Percentiles rank a stretch among this genome's conserved stretches.
These are phyloP conservation scores for Lonchura striata DNA, from an alignment of 2,113 vertebrate genomes.

Conservation along the genomic window DNA sequence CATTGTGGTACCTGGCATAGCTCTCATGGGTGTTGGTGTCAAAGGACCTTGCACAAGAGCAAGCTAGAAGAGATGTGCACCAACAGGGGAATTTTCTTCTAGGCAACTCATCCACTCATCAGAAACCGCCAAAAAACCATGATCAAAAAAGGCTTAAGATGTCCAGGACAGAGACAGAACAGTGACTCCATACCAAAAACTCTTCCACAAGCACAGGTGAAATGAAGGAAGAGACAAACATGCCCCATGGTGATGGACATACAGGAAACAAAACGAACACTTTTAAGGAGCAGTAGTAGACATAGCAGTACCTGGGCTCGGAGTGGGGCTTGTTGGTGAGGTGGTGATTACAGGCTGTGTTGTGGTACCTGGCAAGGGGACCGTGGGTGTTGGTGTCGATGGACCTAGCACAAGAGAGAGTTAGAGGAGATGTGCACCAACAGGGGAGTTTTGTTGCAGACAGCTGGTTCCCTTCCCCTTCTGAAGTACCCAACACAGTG, in stretches of 20 bases:
- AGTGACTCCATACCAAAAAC: background rate
- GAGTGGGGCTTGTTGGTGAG: background rate
- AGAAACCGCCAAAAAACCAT: background rate
- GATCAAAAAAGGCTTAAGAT: background rate
- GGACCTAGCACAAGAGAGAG: background rate
- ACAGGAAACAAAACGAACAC: background rate
- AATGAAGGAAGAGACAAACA: background rate
- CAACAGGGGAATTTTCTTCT: accelerated
- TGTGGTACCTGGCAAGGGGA: background rate
- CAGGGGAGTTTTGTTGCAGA: accelerated
- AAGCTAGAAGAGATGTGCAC: accelerated
- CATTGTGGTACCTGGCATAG: background rate
- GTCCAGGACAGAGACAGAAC: background rate
- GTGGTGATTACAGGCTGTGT: accelerated
- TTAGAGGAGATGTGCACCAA: accelerated
- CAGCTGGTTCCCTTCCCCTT: background rate
- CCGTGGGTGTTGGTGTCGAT: accelerated
- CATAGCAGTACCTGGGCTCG: accelerated
- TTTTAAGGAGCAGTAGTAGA: background rate
- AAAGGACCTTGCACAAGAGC: background rate
- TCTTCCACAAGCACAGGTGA: background rate
- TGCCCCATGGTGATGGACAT: background rate
- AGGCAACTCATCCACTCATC: too few species aligned
- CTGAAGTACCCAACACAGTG: background rate
- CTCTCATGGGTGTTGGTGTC: accelerated